phyloP scores from a whole-genome alignment of 2,113 vertebrate genomes.

The Leptosomus discolor region DNA sequence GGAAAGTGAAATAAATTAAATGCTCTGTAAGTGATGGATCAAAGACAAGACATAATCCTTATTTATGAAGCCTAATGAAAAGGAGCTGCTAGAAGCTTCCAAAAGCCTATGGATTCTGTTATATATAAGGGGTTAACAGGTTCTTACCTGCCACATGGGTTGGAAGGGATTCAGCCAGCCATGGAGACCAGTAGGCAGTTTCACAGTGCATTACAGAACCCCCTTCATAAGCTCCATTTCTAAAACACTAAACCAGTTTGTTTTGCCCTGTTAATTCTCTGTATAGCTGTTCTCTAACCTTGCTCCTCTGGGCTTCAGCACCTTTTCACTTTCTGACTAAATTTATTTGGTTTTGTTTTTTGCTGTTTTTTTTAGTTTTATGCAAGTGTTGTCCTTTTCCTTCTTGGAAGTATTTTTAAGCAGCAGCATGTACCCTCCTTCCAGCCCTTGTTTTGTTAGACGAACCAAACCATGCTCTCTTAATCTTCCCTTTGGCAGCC shows the following conservation, averaged over 20 bases:
- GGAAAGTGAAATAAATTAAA: not conserved
- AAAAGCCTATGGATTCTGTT: not conserved
- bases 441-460: not conserved
- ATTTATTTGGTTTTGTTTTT: not conserved
- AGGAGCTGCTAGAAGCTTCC: not conserved
- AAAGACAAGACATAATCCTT: not conserved
- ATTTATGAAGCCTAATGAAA: not conserved
- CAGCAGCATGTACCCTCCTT: not conserved
- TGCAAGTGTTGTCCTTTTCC: not conserved
- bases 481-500: not conserved
- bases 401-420: not conserved
- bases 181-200: not conserved
- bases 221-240: not conserved
- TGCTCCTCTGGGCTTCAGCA: not conserved
- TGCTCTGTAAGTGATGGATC: not conserved
- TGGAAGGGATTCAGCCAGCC: not conserved
- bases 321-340: not conserved
- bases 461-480: not conserved
- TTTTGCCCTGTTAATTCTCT: not conserved
- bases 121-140: not conserved
- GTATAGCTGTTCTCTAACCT: not conserved
- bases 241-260: not conserved
- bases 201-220: not conserved
- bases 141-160: not conserved
- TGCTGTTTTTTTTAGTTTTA: not conserved